These are phyloP conservation scores for Lepisosteus oculatus DNA, from an alignment of 2,113 vertebrate species.

Conservation along the genomic window DNA sequence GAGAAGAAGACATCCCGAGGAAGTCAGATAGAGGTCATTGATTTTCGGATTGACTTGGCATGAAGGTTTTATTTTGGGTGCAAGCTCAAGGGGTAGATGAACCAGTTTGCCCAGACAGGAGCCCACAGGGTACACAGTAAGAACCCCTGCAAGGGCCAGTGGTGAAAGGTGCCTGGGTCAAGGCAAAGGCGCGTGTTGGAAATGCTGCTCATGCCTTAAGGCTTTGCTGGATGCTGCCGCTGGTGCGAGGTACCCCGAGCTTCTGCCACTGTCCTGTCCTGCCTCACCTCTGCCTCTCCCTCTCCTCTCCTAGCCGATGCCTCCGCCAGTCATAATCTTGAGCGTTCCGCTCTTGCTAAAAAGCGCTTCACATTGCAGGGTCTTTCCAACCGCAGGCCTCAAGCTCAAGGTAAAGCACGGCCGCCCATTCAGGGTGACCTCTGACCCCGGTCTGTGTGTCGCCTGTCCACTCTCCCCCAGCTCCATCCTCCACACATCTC, in stretches of 20 bases:
- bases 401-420: conserved; percentile 77
- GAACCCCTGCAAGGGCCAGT: no score
- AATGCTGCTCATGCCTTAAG: conserved; percentile 4
- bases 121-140: no score
- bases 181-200: background rate
- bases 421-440: conserved; percentile 5
- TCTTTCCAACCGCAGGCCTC: conserved; percentile 83
- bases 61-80: no score
- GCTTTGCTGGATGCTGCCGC: conserved; percentile 1
- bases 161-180: background rate
- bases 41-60: no score
- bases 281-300: conserved; percentile 53
- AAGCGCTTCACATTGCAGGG: conserved; percentile 87
- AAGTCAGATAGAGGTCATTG: no score
- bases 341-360: conserved; percentile 77
- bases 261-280: background rate
- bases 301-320: conserved; percentile 73
- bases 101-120: no score
- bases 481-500: background rate
- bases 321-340: conserved; percentile 70
- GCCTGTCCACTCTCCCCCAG: background rate
- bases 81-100: no score
- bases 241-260: background rate
- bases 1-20: no score
- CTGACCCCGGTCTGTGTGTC: no score